These are phyloP conservation scores for Protonibea diacanthus DNA, from an alignment of 2,797 vertebrate genomes.

Conservation along the genomic window DNA sequence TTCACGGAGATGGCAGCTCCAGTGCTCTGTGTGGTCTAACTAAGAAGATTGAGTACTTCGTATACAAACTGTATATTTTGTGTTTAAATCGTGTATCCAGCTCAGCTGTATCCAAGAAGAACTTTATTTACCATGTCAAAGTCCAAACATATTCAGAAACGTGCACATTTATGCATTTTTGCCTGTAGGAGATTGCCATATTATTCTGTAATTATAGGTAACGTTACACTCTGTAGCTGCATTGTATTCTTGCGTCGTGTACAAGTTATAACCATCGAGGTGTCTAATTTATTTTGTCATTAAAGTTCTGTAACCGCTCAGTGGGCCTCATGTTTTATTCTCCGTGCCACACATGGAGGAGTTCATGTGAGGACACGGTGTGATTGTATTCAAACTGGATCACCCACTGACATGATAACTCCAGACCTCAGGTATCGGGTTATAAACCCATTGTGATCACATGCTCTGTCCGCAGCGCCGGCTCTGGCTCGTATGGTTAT, in stretches of 20 bases:
- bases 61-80: neutral
- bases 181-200: conserved; percentile 20
- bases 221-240: conserved; percentile 12
- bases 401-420: neutral
- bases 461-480: neutral
- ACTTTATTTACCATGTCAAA: neutral
- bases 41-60: neutral
- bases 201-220: conserved; percentile 13
- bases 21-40: conserved; percentile 6
- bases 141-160: conserved; percentile 8
- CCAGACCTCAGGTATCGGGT: conserved; percentile 22
- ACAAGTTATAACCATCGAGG: conserved; percentile 7
- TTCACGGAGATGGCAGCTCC: conserved; percentile 13
- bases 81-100: neutral
- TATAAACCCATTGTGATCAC: neutral
- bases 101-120: conserved; percentile 10
- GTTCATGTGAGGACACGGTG: conserved; percentile 14
- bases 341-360: neutral
- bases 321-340: neutral
- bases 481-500: conserved; percentile 18
- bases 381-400: conserved; percentile 17
- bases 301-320: conserved; percentile 36
- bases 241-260: conserved; percentile 19
- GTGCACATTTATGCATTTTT: conserved; percentile 11
- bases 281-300: conserved; percentile 46